A percentile compares a stretch with the other conserved stretches of the same genome.
Conservation (phyloP, 2,888 invertebrate species). For the Volucella inflata region DNA sequence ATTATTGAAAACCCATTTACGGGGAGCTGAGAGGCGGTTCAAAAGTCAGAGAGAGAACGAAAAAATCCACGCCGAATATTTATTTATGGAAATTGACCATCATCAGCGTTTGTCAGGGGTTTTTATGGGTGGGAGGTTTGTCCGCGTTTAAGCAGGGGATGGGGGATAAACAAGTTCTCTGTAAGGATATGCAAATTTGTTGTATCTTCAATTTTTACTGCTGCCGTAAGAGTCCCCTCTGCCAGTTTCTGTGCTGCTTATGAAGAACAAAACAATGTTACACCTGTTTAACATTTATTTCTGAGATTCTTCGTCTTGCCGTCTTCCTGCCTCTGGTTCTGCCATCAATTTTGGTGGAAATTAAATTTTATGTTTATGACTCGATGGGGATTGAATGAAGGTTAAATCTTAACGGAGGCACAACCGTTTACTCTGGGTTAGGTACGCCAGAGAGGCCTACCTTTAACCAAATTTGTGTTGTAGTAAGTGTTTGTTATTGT, state of each 20-base stretch:
- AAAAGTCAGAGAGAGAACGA: not conserved
- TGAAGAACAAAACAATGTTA: constrained; percentile 55
- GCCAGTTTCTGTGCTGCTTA: constrained; percentile 1
- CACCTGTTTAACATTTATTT: constrained; percentile 69
- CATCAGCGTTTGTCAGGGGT: constrained; percentile 35
- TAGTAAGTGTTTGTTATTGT: constrained; percentile 50
- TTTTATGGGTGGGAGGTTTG: constrained; percentile 24
- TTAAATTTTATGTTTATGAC: constrained; percentile 45
- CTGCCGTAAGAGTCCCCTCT: not conserved
- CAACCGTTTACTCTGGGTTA: not conserved
- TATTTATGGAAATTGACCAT: constrained; percentile 72
- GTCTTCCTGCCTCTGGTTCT: not conserved
- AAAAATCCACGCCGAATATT: constrained; percentile 44
- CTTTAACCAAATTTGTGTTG: no score
- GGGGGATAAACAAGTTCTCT: constrained; percentile 46
- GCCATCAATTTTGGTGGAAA: constrained; percentile 2
- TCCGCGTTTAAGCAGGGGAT: constrained; percentile 32
- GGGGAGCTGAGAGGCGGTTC: not conserved
- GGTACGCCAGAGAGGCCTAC: not conserved
- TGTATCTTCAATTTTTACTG: not conserved
- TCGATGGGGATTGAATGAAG: not conserved
- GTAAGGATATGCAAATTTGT: constrained; percentile 47
- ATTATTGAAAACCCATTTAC: constrained; percentile 59
- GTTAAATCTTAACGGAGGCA: not conserved
- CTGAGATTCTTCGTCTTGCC: constrained; percentile 30